Percentiles rank a stretch among this genome's conserved stretches.
phyloP scores from a whole-genome alignment of 2,113 vertebrate species.

The Tapirus terrestris region DNA sequence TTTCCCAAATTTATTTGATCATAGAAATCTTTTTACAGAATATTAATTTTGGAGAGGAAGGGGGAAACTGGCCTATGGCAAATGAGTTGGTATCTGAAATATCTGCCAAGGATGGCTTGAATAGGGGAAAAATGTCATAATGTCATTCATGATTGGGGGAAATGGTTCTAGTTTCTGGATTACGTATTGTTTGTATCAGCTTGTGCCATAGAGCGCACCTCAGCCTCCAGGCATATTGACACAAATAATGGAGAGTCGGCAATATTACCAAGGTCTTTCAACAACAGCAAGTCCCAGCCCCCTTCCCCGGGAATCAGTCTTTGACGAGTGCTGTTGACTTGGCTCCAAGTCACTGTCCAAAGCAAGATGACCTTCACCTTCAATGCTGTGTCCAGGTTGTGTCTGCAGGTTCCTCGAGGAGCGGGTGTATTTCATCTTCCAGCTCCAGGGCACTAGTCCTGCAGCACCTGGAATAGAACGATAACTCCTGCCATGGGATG shows the following conservation, averaged over 20 bases:
- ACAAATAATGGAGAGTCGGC: background rate
- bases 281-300: background rate
- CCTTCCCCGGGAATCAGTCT: background rate
- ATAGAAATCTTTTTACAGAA: background rate
- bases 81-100: background rate
- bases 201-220: background rate
- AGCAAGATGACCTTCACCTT: background rate
- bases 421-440: background rate
- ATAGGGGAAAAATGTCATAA: background rate
- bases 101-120: background rate
- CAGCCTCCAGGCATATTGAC: background rate
- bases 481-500: slow-evolving; percentile 43
- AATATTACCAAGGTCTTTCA: background rate
- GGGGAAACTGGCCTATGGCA: background rate
- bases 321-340: background rate
- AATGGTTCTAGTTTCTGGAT: background rate
- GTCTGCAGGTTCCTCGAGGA: background rate
- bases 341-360: background rate
- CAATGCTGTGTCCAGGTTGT: background rate
- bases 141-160: background rate
- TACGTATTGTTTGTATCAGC: background rate
- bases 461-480: slow-evolving; percentile 57
- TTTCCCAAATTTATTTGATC: background rate
- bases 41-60: background rate
- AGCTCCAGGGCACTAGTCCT: slow-evolving; percentile 25